A percentile compares a stretch with the other conserved stretches of the same genome.
These are phyloP conservation scores for Chrysemys picta DNA, from an alignment of 2,113 vertebrate genomes.

Conservation along the genomic window DNA sequence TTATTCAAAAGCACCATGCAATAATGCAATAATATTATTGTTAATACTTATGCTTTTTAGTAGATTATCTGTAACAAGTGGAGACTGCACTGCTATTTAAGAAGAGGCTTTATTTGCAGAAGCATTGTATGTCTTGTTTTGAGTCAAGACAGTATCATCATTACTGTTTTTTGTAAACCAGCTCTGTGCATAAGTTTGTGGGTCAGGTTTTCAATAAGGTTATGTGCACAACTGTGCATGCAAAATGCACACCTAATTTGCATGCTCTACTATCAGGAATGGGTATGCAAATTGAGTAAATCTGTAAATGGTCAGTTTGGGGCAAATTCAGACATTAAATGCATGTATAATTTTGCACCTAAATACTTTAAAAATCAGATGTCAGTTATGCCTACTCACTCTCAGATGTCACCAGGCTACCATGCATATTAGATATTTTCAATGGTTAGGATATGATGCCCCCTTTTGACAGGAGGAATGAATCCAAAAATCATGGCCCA, in stretches of 20 bases:
- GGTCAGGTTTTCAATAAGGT: not conserved
- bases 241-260: not conserved
- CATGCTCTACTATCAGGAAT: not conserved
- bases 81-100: not conserved
- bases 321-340: constrained; percentile 33
- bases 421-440: not conserved
- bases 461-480: not conserved
- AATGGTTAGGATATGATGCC: not conserved
- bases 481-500: not conserved
- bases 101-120: not conserved
- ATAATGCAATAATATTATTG: not conserved
- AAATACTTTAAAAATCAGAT: not conserved
- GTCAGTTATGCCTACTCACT: not conserved
- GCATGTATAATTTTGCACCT: not conserved
- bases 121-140: not conserved
- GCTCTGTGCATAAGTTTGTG: not conserved
- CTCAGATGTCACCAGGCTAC: not conserved
- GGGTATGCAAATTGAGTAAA: rapidly evolving
- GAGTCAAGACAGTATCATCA: not conserved
- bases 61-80: not conserved
- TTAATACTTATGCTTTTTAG: not conserved
- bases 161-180: not conserved
- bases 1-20: not conserved
- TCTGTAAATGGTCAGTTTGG: not conserved
- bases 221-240: rapidly evolving